Evolutionary conservation across 53 echinoderm and acorn worm species (phyloP).

Genomic region (Zoroaster sp.): DNA sequence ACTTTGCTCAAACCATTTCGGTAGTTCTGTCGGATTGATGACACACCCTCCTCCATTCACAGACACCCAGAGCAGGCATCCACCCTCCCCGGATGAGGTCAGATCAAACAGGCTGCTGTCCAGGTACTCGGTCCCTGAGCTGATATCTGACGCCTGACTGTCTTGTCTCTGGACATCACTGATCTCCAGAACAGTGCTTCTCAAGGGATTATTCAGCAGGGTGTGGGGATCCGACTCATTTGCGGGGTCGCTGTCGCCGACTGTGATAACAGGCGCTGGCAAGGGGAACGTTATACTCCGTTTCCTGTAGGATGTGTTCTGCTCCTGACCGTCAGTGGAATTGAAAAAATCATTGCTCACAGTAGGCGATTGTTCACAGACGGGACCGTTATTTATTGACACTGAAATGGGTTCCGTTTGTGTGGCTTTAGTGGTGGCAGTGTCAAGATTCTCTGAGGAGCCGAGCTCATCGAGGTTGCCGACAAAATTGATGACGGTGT

Average conservation of each 20-base stretch:
- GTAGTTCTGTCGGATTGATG: conserved; percentile 68
- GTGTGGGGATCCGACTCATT: background rate
- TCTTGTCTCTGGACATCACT: background rate
- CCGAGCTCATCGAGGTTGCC: conserved; percentile 56
- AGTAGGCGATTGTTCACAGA: background rate
- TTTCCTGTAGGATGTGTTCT: background rate
- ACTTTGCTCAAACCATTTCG: conserved; percentile 91
- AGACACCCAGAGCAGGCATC: conserved; percentile 73
- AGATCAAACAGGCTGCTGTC: conserved; percentile 26
- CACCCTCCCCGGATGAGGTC: conserved; percentile 1
- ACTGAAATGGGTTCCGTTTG: conserved; percentile 39
- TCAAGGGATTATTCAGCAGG: background rate
- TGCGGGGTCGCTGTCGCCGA: conserved; percentile 10
- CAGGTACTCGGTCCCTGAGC: background rate
- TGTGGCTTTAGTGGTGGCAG: conserved; percentile 56
- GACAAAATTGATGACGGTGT: conserved; percentile 80
- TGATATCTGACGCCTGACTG: conserved; percentile 1
- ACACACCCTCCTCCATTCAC: conserved; percentile 91
- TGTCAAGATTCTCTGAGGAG: conserved; percentile 23
- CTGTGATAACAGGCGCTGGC: conserved; percentile 47
- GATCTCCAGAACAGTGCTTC: background rate
- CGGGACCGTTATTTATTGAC: background rate
- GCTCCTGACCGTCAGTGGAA: background rate
- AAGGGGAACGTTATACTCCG: conserved; percentile 33
- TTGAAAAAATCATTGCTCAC: background rate